Percentiles rank a stretch among this genome's conserved stretches.
These are phyloP conservation scores for Pseudomyrmex flavicornis DNA, from an alignment of 1,140 invertebrate genomes.

Conservation along the genomic window DNA sequence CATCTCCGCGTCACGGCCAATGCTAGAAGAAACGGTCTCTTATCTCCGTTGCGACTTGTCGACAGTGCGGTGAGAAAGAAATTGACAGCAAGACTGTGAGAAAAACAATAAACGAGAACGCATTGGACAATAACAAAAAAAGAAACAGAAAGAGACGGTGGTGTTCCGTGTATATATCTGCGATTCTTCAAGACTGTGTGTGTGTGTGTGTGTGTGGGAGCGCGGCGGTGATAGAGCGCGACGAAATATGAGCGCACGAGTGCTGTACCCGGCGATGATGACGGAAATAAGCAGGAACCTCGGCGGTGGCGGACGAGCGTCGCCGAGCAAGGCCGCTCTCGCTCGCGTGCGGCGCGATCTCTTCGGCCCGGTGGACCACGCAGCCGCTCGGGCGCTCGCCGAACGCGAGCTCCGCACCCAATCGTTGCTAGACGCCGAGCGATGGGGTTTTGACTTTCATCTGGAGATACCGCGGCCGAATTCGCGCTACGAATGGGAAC, in stretches of 20 bases:
- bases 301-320: conserved; percentile 69
- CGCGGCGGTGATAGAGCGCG: conserved; percentile 54
- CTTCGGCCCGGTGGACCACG: conserved; percentile 86
- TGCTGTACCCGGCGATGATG: conserved; percentile 85
- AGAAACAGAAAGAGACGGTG: conserved; percentile 24
- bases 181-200: background rate
- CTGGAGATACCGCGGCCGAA: conserved; percentile 79
- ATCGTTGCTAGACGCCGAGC: conserved; percentile 80
- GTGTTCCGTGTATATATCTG: background rate
- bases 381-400: conserved; percentile 82
- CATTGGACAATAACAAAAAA: conserved; percentile 1
- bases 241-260: conserved; percentile 84
- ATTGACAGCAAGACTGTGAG: background rate
- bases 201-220: conserved; percentile 13
- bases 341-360: conserved; percentile 84
- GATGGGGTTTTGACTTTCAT: conserved; percentile 85
- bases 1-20: conserved; percentile 51
- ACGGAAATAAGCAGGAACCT: conserved; percentile 83
- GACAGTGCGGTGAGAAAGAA: background rate
- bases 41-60: background rate
- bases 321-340: conserved; percentile 79
- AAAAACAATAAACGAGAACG: background rate
- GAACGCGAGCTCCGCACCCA: conserved; percentile 83
- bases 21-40: background rate
- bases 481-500: conserved; percentile 82